Conservation (phyloP, 2,113 vertebrate genomes). For the Nematolebias whitei region DNA sequence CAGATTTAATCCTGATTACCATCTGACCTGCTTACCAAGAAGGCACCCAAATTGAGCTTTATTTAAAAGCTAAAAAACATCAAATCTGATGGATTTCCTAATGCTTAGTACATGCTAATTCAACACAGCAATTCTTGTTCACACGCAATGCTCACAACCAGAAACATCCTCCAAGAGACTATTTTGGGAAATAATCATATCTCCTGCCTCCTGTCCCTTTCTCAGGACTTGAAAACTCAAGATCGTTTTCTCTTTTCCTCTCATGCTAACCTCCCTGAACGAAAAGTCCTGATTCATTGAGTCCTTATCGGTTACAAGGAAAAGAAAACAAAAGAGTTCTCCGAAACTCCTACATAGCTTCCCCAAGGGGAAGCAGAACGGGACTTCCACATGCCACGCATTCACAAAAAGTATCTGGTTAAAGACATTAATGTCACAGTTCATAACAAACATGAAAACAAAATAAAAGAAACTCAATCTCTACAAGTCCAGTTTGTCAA, state of each 20-base stretch:
- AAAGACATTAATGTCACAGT: neutral
- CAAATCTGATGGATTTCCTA: neutral
- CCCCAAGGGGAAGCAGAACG: constrained; percentile 42
- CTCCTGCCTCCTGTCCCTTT: constrained; percentile 29
- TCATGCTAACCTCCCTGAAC: constrained; percentile 40
- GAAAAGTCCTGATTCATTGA: constrained; percentile 58
- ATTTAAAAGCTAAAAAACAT: constrained; percentile 1
- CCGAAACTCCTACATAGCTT: constrained; percentile 52
- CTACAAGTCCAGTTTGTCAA: too few relatives aligned
- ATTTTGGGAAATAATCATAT: constrained; percentile 47
- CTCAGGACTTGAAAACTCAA: constrained; percentile 49
- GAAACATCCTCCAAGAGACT: constrained; percentile 5
- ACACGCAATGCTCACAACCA: constrained; percentile 9
- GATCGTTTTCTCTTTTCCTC: constrained; percentile 58
- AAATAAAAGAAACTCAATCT: too few relatives aligned
- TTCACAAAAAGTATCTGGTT: neutral
- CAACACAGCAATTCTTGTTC: constrained; percentile 24
- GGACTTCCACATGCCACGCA: constrained; percentile 16
- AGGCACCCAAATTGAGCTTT: constrained; percentile 24
- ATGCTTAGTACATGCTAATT: neutral
- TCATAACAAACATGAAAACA: constrained; percentile 16
- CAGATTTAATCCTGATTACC: constrained; percentile 63
- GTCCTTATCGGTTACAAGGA: constrained; percentile 63
- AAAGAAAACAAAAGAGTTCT: constrained; percentile 66
- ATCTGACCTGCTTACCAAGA: constrained; percentile 12